Evolutionary conservation across 2,113 vertebrate species (phyloP).

Genomic region (Gymnocephalus cernua): DNA sequence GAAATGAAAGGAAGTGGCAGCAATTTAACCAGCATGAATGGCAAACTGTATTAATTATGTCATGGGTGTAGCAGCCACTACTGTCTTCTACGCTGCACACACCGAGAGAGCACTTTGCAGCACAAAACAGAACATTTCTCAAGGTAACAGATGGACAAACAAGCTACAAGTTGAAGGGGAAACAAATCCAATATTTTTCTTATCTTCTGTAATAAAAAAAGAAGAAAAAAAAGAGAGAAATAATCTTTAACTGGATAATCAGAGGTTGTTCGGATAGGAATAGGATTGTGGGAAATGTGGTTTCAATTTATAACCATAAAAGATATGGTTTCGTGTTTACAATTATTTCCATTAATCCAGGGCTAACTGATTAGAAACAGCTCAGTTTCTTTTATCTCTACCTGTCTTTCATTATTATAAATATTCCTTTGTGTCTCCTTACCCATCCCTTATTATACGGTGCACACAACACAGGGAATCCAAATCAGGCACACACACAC

Average conservation of each 20-base stretch:
- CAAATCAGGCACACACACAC: background rate
- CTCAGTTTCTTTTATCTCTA: background rate
- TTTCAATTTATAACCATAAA: background rate
- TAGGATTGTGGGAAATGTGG: background rate
- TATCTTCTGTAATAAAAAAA: background rate
- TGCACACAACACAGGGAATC: background rate
- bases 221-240: background rate
- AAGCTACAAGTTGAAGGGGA: background rate
- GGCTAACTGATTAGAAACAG: background rate
- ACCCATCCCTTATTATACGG: conserved; percentile 15
- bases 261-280: background rate
- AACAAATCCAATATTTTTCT: background rate
- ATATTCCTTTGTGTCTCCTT: background rate
- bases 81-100: background rate
- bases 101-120: background rate
- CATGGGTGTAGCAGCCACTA: rapidly evolving
- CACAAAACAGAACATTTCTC: background rate
- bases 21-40: background rate
- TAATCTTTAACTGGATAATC: background rate
- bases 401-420: background rate
- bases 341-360: background rate
- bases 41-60: background rate
- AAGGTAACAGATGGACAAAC: background rate
- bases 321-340: background rate
- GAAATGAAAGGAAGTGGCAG: background rate